Evolutionary conservation across 2,797 vertebrate species (phyloP).

Genomic region (Muscicapa striata): DNA sequence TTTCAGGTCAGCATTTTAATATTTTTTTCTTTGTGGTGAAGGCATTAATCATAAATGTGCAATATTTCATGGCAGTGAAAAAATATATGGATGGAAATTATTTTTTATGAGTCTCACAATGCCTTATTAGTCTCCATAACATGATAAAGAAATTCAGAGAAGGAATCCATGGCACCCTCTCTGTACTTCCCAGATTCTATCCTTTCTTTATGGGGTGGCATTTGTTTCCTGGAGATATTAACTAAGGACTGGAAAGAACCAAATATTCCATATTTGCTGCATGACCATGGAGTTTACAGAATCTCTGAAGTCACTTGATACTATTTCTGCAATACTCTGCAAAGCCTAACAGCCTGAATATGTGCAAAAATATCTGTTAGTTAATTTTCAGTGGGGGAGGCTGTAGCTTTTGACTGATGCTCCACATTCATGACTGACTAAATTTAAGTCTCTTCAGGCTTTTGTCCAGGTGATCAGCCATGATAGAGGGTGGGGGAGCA

Average conservation of each 20-base stretch:
- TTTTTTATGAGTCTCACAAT: neutral
- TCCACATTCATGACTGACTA: neutral
- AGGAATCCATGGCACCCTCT: neutral
- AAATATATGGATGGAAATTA: neutral
- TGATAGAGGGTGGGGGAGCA: neutral
- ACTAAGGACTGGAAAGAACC: neutral
- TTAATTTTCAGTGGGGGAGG: neutral
- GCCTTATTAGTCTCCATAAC: neutral
- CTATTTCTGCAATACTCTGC: neutral
- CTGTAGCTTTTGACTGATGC: neutral
- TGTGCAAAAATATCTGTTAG: neutral
- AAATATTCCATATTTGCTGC: neutral
- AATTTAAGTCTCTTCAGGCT: neutral
- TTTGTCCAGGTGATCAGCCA: neutral
- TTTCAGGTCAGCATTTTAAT: constrained; percentile 2
- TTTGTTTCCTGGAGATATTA: constrained; percentile 1
- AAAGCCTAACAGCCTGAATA: neutral
- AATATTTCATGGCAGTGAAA: neutral
- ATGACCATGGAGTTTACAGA: neutral
- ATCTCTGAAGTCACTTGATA: neutral
- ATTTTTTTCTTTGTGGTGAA: neutral
- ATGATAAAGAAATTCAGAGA: neutral
- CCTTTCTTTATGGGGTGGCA: neutral
- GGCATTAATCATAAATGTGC: neutral
- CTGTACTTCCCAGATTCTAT: neutral